A percentile compares a stretch with the other conserved stretches of the same genome.
These are phyloP conservation scores for Sthenelais limicola DNA, from an alignment of 2,888 invertebrate genomes.

Conservation along the genomic window DNA sequence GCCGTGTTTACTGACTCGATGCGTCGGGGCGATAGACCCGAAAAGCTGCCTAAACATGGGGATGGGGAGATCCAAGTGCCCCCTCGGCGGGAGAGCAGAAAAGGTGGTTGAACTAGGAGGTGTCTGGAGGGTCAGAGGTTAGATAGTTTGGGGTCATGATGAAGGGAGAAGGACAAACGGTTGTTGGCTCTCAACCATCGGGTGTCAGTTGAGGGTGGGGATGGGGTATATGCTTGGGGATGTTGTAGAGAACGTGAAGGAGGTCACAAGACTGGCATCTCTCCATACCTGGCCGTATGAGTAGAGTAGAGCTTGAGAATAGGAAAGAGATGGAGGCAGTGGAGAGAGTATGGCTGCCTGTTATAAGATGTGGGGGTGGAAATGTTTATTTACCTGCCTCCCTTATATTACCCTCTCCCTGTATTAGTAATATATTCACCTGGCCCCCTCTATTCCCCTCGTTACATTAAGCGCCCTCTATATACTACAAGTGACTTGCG, in stretches of 20 bases:
- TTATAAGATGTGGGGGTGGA: too few relatives aligned
- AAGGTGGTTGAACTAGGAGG: constrained; percentile 24
- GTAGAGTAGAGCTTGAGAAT: too few relatives aligned
- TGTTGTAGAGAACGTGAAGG: too few relatives aligned
- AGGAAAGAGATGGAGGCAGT: too few relatives aligned
- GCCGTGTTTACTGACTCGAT: not conserved
- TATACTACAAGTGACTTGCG: not conserved
- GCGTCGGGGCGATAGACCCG: not conserved
- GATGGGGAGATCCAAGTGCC: not conserved
- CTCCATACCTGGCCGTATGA: too few relatives aligned
- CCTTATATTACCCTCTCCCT: too few relatives aligned
- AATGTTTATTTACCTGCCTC: too few relatives aligned
- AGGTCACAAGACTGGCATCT: too few relatives aligned
- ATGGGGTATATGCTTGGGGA: too few relatives aligned
- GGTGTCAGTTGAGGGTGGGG: constrained; percentile 15
- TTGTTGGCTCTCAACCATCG: constrained; percentile 27
- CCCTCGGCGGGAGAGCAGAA: constrained; percentile 1
- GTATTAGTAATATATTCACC: too few relatives aligned
- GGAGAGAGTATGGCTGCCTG: too few relatives aligned
- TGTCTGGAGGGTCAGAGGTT: constrained; percentile 15
- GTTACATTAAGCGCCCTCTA: too few relatives aligned
- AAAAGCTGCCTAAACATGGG: not conserved
- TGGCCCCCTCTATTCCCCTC: constrained; percentile 5
- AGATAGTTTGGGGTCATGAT: constrained; percentile 38
- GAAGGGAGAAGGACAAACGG: constrained; percentile 36